A percentile compares a stretch with the other conserved stretches of the same genome.
Conservation (phyloP, 53 echinoderm and acorn worm species). For the Echinometra lucunter region DNA sequence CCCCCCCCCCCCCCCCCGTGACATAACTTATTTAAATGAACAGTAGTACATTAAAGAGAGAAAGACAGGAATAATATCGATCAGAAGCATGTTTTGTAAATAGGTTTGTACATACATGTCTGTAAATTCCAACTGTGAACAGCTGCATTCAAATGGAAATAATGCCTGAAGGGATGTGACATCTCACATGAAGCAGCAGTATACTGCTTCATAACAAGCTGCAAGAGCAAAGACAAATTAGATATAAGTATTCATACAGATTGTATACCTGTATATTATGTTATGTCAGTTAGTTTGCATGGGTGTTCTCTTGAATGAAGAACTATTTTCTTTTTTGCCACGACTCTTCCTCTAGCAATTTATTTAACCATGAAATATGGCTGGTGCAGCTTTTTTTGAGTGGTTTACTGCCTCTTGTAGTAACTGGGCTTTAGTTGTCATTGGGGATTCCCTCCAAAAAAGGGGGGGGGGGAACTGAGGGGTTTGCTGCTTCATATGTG, state of each 20-base stretch:
- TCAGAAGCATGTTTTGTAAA: slow-evolving; percentile 27
- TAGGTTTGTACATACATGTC: neutral
- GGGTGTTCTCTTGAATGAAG: too few species aligned
- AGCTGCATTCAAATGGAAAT: neutral
- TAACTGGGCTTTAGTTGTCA: neutral
- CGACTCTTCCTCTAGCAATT: neutral
- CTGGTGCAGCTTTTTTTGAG: neutral
- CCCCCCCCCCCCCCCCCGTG: too few species aligned
- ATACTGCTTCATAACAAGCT: too few species aligned
- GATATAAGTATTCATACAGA: too few species aligned
- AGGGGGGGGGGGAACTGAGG: too few species aligned
- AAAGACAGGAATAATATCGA: neutral
- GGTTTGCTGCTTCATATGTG: too few species aligned
- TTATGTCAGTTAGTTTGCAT: too few species aligned
- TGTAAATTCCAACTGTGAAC: neutral
- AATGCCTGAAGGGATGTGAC: neutral
- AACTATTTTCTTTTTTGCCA: neutral
- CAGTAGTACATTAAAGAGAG: neutral
- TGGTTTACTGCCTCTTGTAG: neutral
- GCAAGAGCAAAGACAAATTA: too few species aligned
- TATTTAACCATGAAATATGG: neutral
- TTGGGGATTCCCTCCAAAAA: neutral
- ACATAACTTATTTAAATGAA: neutral
- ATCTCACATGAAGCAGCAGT: too few species aligned
- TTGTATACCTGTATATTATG: too few species aligned